A percentile compares a stretch with the other conserved stretches of the same genome.
These are phyloP conservation scores for Prunella strophiata DNA, from an alignment of 2,797 vertebrate genomes.

Conservation along the genomic window DNA sequence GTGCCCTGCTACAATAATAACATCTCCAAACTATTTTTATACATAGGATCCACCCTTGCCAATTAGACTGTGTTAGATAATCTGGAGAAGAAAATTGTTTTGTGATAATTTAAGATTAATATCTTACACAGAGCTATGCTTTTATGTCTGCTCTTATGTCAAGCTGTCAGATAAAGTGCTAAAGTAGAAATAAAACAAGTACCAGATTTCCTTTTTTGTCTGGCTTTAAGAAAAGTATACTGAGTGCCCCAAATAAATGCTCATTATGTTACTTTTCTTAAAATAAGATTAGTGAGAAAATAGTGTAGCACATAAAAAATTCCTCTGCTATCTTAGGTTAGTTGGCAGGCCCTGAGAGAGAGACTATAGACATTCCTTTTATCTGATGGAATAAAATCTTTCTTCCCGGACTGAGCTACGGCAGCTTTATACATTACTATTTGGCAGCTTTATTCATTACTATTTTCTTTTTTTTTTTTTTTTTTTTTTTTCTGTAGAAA, in stretches of 20 bases:
- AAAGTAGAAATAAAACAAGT: constrained; percentile 49
- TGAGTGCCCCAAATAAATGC: constrained; percentile 7
- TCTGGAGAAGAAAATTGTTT: neutral
- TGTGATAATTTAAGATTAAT: neutral
- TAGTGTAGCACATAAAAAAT: constrained; percentile 6
- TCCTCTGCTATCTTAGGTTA: neutral
- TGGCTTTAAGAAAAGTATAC: neutral
- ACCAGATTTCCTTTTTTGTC: constrained; percentile 35
- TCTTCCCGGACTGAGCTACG: neutral
- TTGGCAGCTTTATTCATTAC: neutral
- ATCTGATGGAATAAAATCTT: constrained; percentile 9
- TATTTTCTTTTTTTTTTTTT: neutral
- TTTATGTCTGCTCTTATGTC: neutral
- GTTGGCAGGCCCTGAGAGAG: neutral
- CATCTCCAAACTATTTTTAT: neutral
- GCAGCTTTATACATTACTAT: neutral
- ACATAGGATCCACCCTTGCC: neutral
- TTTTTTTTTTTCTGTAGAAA: neutral
- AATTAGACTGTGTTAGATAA: neutral
- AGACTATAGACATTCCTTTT: neutral
- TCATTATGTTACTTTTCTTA: constrained; percentile 37
- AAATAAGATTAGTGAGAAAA: constrained; percentile 46
- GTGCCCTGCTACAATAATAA: neutral
- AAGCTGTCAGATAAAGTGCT: constrained; percentile 20
- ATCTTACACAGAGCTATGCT: neutral